phyloP scores from a whole-genome alignment of 1,140 invertebrate genomes.

The Nebria ingens region DNA sequence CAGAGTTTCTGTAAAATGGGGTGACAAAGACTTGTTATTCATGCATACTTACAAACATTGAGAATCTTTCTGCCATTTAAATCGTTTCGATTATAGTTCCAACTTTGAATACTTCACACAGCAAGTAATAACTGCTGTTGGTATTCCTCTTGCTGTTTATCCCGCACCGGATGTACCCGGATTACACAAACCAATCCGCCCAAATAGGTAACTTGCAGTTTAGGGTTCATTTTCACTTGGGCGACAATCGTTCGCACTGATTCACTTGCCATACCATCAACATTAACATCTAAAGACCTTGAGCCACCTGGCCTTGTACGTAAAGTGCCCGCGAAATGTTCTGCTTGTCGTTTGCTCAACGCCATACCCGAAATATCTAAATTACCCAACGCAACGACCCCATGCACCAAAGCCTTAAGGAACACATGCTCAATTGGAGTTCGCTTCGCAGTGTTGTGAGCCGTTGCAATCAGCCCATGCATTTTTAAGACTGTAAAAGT shows the following conservation, averaged over 20 bases:
- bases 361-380: neutral
- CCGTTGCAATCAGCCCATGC: neutral
- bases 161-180: neutral
- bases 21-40: no score
- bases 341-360: neutral
- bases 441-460: neutral
- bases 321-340: neutral
- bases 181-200: neutral
- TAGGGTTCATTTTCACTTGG: neutral
- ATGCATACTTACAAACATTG: no score
- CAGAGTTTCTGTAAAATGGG: no score
- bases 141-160: neutral
- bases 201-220: neutral
- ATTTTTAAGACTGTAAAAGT: neutral
- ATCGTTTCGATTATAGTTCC: no score
- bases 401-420: neutral
- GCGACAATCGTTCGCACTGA: neutral
- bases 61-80: no score
- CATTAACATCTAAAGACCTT: neutral
- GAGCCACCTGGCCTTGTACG: neutral
- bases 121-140: neutral
- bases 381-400: neutral
- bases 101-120: neutral
- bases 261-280: neutral
- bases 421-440: neutral